A percentile compares a stretch with the other conserved stretches of the same genome.
These are phyloP conservation scores for Mesoclemmys tuberculata DNA, from an alignment of 2,113 vertebrate species.

Conservation along the genomic window DNA sequence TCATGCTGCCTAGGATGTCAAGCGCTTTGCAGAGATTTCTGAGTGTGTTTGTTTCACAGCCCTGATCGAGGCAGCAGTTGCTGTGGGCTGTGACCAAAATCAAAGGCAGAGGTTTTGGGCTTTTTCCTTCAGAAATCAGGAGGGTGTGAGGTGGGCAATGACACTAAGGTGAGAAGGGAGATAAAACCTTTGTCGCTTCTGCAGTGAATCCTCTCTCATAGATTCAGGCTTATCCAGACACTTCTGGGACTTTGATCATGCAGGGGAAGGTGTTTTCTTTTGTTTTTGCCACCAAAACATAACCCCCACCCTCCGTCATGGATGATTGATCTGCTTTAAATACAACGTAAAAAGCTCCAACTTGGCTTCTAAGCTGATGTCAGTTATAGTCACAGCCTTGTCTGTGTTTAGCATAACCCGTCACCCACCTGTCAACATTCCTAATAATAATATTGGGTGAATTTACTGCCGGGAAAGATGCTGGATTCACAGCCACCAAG, in stretches of 20 bases:
- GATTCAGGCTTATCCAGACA: background rate
- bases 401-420: no score
- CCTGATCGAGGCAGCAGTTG: background rate
- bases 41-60: background rate
- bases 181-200: background rate
- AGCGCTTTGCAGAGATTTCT: slow-evolving; percentile 11
- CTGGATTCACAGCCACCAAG: no score
- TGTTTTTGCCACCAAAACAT: background rate
- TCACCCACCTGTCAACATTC: no score
- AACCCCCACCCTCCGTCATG: background rate
- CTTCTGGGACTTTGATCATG: background rate
- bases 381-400: background rate
- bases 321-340: slow-evolving; percentile 16
- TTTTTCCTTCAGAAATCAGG: background rate
- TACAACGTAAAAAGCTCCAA: background rate
- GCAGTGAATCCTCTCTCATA: background rate
- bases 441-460: no score
- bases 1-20: slow-evolving; percentile 35
- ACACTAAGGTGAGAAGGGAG: background rate
- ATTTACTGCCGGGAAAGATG: no score
- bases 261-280: background rate
- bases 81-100: background rate
- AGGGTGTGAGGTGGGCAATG: background rate
- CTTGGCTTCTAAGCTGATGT: background rate
- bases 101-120: background rate